Conservation (phyloP, 1,140 invertebrate species). For the Panagrolaimus sp. region DNA sequence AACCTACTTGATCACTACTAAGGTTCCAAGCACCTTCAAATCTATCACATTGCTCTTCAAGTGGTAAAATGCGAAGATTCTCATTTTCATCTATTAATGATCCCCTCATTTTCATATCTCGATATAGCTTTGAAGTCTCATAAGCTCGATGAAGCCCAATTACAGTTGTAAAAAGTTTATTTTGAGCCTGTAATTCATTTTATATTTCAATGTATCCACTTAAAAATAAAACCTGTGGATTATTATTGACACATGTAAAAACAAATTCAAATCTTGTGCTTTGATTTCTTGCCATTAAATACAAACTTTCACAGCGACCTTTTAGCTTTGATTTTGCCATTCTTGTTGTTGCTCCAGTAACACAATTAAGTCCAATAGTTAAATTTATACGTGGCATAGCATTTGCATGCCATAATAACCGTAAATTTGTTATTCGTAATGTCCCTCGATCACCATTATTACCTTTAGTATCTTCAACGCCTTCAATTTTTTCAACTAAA, state of each 20-base stretch:
- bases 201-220: not conserved
- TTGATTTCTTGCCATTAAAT: constrained; percentile 74
- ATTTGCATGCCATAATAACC: constrained; percentile 64
- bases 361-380: constrained; percentile 68
- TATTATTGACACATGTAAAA: constrained; percentile 72
- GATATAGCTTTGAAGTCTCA: constrained; percentile 77
- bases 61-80: constrained; percentile 74
- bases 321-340: constrained; percentile 68
- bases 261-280: constrained; percentile 89
- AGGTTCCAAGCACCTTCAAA: constrained; percentile 85
- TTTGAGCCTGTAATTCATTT: constrained; percentile 62
- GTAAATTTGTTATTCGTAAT: constrained; percentile 43
- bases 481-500: constrained; percentile 80
- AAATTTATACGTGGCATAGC: constrained; percentile 80
- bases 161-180: constrained; percentile 78
- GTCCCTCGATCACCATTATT: constrained; percentile 80
- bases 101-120: constrained; percentile 81
- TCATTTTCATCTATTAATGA: constrained; percentile 82
- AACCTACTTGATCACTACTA: constrained; percentile 75
- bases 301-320: constrained; percentile 61
- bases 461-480: constrained; percentile 94
- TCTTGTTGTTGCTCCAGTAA: constrained; percentile 71
- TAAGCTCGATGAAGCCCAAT: constrained; percentile 77
- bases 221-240: not conserved
- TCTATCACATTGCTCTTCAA: constrained; percentile 75